phyloP scores from a whole-genome alignment of 2,113 vertebrate species.

The Phylloscopus trochilus region DNA sequence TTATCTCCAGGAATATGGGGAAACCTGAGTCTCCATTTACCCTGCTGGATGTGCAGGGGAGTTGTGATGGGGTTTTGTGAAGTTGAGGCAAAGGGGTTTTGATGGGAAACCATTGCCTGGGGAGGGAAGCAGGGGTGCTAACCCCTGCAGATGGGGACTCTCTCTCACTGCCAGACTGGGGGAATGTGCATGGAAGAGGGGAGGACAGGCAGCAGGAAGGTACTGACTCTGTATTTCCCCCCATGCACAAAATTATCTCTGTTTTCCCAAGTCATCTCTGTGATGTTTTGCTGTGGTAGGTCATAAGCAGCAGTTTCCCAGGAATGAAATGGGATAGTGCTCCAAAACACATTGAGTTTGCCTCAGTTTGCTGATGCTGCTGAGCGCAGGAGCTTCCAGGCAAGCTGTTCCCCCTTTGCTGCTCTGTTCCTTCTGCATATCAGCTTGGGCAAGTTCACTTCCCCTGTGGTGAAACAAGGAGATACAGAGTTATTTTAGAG shows the following conservation, averaged over 20 bases:
- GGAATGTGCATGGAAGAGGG: neutral
- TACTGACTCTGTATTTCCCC: neutral
- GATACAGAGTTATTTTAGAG: neutral
- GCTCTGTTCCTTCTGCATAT: neutral
- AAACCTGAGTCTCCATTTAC: neutral
- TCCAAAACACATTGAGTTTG: neutral
- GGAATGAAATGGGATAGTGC: neutral
- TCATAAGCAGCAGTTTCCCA: neutral
- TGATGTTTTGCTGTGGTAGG: neutral
- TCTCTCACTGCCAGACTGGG: rapidly evolving
- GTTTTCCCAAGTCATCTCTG: neutral
- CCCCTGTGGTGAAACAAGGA: neutral
- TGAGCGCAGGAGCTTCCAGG: neutral
- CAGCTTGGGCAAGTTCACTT: neutral
- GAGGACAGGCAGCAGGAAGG: neutral
- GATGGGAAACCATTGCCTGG: neutral
- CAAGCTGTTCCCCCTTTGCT: neutral
- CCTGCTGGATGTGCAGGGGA: neutral
- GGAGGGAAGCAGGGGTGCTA: neutral
- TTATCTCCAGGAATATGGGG: neutral
- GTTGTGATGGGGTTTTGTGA: neutral
- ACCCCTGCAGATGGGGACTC: rapidly evolving
- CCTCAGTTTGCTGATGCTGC: neutral
- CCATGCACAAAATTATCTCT: neutral
- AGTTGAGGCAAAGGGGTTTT: neutral